Evolutionary conservation across 2,797 vertebrate genomes (phyloP).

Genomic region (Falco rusticolus): DNA sequence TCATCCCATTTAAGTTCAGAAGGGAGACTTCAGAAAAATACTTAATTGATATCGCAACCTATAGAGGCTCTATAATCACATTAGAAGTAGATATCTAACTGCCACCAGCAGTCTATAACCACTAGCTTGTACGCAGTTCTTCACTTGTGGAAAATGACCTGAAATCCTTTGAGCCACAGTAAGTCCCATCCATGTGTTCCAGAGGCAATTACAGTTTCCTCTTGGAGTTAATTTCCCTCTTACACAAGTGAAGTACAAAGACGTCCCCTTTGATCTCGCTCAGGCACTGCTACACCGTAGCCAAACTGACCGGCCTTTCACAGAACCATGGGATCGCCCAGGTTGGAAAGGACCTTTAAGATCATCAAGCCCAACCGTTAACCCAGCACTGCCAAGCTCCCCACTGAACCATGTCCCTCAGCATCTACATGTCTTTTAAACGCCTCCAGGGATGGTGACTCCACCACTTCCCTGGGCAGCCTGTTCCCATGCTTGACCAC

Average conservation of each 20-base stretch:
- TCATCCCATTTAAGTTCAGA: neutral
- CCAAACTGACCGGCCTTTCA: neutral
- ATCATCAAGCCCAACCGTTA: no score
- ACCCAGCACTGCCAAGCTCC: no score
- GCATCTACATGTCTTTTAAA: no score
- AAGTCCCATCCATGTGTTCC: neutral
- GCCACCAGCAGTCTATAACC: neutral
- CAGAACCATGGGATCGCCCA: no score
- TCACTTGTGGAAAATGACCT: neutral
- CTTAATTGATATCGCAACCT: neutral
- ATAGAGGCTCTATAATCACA: neutral
- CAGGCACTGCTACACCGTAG: accelerated
- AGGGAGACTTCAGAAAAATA: neutral
- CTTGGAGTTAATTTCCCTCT: neutral
- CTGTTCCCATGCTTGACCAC: no score
- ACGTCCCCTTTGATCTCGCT: neutral
- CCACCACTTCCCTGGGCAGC: no score
- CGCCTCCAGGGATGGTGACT: no score
- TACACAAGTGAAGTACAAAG: accelerated
- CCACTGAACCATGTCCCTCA: no score
- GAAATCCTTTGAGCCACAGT: neutral
- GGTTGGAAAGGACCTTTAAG: no score
- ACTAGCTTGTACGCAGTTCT: accelerated
- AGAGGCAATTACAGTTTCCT: neutral
- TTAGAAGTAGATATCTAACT: no score